Conservation (phyloP, 1,140 invertebrate species). For the Tyrophagus putrescentiae region DNA sequence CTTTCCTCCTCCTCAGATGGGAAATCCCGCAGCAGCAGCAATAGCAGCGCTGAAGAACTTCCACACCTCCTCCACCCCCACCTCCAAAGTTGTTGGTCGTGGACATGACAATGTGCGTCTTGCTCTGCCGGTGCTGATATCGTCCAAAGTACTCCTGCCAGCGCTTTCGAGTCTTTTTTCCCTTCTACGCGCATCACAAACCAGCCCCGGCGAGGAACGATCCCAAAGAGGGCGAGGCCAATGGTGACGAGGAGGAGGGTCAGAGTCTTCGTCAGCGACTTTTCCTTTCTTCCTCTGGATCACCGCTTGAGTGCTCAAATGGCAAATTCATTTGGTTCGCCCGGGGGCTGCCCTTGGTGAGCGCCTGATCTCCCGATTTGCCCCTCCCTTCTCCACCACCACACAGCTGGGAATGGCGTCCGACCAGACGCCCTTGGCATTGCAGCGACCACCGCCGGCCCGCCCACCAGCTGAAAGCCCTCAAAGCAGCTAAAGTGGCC, state of each 20-base stretch:
- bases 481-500: constrained; percentile 2
- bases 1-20: too few relatives aligned
- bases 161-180: background rate
- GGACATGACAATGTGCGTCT: constrained; percentile 9
- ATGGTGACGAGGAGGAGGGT: background rate
- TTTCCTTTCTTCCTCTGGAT: too few relatives aligned
- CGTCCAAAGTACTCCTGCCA: constrained; percentile 19
- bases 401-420: constrained; percentile 1
- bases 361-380: too few relatives aligned
- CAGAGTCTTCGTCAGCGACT: too few relatives aligned
- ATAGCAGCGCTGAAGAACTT: too few relatives aligned
- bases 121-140: constrained; percentile 18
- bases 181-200: background rate
- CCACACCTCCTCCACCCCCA: background rate
- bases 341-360: too few relatives aligned
- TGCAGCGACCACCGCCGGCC: background rate
- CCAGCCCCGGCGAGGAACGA: background rate
- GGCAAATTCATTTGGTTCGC: too few relatives aligned
- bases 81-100: constrained; percentile 3
- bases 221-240: background rate
- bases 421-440: background rate
- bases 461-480: background rate
- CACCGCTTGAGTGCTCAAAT: too few relatives aligned
- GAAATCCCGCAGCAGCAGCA: too few relatives aligned
- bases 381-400: too few relatives aligned